These are phyloP conservation scores for Illadopsis cleaveri DNA, from an alignment of 2,113 vertebrate genomes.

Conservation along the genomic window DNA sequence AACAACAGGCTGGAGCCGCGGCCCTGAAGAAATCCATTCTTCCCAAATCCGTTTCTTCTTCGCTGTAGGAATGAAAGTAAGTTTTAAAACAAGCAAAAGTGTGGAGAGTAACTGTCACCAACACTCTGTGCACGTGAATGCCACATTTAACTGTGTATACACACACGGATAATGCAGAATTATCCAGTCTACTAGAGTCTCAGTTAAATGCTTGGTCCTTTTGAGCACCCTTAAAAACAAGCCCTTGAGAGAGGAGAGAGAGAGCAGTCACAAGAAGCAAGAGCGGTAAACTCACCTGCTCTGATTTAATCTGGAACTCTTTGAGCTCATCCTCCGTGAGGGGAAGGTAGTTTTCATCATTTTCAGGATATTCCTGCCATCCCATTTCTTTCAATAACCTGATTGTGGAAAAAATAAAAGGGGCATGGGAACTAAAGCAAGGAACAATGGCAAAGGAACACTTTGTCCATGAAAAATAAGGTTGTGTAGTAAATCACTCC, in stretches of 20 bases:
- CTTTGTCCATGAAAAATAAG: background rate
- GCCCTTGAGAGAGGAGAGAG: background rate
- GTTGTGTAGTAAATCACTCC: background rate
- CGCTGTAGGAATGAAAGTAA: conserved; percentile 76
- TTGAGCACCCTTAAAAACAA: background rate
- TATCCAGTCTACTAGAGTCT: background rate
- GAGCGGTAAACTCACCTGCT: conserved; percentile 82
- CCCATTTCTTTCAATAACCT: conserved; percentile 99
- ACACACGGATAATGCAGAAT: background rate
- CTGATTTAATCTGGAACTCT: conserved; percentile 97
- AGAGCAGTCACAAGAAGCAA: background rate
- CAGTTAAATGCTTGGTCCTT: background rate
- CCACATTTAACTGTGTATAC: background rate
- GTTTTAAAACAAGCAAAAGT: background rate
- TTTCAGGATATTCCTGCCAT: conserved; percentile 98
- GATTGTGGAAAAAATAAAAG: background rate
- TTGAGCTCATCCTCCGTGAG: conserved; percentile 96
- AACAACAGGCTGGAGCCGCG: conserved; percentile 87
- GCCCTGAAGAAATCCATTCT: conserved; percentile 89
- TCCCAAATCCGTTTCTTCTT: conserved; percentile 91
- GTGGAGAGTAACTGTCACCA: background rate
- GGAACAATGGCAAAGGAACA: background rate
- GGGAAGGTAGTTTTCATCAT: conserved; percentile 97
- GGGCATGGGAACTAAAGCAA: background rate
- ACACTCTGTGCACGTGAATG: background rate